Evolutionary conservation across 2,888 invertebrate genomes (phyloP).

Genomic region (Chesias legatella): DNA sequence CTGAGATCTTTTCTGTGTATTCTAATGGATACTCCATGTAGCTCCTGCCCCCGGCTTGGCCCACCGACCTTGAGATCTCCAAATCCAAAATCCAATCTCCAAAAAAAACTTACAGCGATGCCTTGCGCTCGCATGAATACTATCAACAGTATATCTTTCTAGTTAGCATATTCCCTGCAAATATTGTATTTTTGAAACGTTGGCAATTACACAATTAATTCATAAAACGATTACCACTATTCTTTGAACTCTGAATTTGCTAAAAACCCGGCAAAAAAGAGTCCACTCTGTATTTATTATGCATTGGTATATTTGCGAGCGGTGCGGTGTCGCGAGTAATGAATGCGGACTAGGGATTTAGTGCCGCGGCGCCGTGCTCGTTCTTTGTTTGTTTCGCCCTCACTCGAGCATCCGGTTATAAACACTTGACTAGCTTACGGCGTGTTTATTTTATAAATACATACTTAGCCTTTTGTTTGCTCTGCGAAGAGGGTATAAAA

Average conservation of each 20-base stretch:
- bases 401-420: constrained; percentile 13
- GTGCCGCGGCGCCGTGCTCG: constrained; percentile 16
- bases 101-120: too few species aligned
- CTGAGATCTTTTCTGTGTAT: too few species aligned
- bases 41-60: too few species aligned
- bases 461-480: background rate
- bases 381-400: constrained; percentile 5
- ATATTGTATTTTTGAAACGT: background rate
- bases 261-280: constrained; percentile 18
- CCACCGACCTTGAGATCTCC: too few species aligned
- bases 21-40: too few species aligned
- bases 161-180: too few species aligned
- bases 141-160: too few species aligned
- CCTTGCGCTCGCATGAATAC: too few species aligned
- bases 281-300: constrained; percentile 36
- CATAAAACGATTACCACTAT: constrained; percentile 2
- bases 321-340: constrained; percentile 37
- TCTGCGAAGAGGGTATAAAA: constrained; percentile 2
- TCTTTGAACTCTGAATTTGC: constrained; percentile 15
- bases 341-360: constrained; percentile 31
- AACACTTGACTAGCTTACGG: constrained; percentile 9
- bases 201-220: constrained; percentile 5
- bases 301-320: constrained; percentile 42
- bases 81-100: too few species aligned
- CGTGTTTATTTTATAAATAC: constrained; percentile 4